Conservation (phyloP, 2,113 vertebrate species). For the Rhipidura dahli region DNA sequence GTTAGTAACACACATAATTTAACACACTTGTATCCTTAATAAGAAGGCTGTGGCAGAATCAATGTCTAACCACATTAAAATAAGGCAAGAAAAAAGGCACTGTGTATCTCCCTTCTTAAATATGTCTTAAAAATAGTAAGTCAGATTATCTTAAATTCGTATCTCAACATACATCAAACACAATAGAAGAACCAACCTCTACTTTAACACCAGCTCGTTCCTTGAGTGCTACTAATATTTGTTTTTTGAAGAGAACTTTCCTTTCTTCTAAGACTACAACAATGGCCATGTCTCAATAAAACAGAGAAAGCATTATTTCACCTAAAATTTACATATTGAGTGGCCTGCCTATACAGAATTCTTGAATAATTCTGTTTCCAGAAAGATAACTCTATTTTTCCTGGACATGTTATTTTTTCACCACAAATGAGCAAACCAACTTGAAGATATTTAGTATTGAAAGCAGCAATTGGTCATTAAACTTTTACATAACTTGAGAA, state of each 20-base stretch:
- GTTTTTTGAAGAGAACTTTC: background rate
- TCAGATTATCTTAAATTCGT: background rate
- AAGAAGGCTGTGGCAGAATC: background rate
- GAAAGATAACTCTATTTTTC: background rate
- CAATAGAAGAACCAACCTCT: background rate
- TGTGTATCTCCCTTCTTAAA: background rate
- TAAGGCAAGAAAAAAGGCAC: background rate
- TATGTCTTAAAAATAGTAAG: background rate
- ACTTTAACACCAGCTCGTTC: background rate
- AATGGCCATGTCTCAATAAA: background rate
- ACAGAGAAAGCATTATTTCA: background rate
- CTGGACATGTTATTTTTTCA: background rate
- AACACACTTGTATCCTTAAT: background rate
- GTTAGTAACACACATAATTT: background rate
- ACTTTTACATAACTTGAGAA: background rate
- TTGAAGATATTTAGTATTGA: background rate
- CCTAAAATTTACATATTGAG: background rate
- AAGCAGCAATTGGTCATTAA: background rate
- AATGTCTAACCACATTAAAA: background rate
- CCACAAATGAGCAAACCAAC: background rate
- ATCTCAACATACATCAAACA: background rate
- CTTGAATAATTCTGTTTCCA: background rate
- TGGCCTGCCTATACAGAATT: background rate
- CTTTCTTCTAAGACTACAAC: background rate
- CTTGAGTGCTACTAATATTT: background rate